Evolutionary conservation across 2,113 vertebrate species (phyloP).

Genomic region (Nannobrachium achirus): DNA sequence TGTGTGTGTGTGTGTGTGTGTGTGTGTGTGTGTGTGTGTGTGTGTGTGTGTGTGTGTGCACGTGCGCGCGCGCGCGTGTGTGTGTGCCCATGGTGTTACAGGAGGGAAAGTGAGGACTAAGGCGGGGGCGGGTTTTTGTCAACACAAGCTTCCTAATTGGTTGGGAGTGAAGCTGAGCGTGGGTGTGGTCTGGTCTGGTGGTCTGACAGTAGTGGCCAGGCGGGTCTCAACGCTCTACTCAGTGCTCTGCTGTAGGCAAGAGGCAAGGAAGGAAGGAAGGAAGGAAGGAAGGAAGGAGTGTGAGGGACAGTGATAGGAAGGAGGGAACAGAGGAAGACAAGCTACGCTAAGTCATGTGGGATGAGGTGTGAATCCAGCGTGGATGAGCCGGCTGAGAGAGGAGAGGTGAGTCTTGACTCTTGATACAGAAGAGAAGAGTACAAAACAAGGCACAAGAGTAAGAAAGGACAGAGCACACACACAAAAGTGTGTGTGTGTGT

Average conservation of each 20-base stretch:
- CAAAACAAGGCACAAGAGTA: neutral
- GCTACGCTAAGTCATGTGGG: constrained; percentile 49
- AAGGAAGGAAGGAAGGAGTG: neutral
- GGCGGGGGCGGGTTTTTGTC: constrained; percentile 28
- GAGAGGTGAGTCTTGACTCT: constrained; percentile 67
- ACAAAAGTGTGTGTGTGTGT: constrained; percentile 14
- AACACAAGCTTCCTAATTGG: constrained; percentile 47
- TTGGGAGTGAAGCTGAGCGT: constrained; percentile 9
- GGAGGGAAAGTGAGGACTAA: constrained; percentile 38
- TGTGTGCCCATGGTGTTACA: too few species aligned
- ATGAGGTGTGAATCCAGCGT: constrained; percentile 66
- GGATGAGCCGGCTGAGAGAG: constrained; percentile 51
- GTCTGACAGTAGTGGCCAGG: constrained; percentile 28
- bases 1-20: neutral
- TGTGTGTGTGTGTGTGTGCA: constrained; percentile 3
- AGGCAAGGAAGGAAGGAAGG: constrained; percentile 10
- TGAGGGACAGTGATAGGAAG: neutral
- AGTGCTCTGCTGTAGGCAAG: constrained; percentile 26
- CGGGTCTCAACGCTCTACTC: constrained; percentile 45
- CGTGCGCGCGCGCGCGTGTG: neutral
- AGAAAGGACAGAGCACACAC: neutral
- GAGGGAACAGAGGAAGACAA: constrained; percentile 37
- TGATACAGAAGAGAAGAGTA: constrained; percentile 34
- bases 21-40: neutral
- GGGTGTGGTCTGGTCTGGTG: neutral